Evolutionary conservation across 1,140 invertebrate species (phyloP).

Genomic region (Drosophila subpulchrella): DNA sequence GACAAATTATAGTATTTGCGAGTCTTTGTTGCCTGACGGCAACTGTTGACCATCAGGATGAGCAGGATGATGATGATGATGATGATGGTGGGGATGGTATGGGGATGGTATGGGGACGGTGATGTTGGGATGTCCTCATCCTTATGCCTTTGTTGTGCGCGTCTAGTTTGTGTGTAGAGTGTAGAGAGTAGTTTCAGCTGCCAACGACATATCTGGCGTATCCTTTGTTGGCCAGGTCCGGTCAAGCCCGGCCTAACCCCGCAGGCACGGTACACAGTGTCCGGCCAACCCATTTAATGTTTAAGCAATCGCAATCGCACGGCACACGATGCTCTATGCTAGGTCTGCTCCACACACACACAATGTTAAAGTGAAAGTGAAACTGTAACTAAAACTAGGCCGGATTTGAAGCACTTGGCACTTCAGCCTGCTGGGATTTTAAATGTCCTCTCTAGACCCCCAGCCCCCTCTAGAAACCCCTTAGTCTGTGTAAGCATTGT

Average conservation of each 20-base stretch:
- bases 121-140: background rate
- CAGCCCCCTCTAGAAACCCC: too few species aligned
- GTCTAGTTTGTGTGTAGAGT: constrained; percentile 10
- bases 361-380: constrained; percentile 23
- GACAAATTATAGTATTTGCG: constrained; percentile 60
- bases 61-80: constrained; percentile 14
- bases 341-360: background rate
- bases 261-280: constrained; percentile 39
- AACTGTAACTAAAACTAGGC: constrained; percentile 25
- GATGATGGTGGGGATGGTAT: background rate
- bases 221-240: constrained; percentile 41
- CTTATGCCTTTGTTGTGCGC: constrained; percentile 37
- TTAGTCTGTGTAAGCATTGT: constrained; percentile 12
- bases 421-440: constrained; percentile 31
- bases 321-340: background rate
- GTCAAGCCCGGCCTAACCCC: constrained; percentile 26
- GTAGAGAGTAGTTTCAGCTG: constrained; percentile 19
- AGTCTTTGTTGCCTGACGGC: constrained; percentile 54
- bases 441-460: background rate
- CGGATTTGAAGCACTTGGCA: constrained; percentile 28
- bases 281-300: constrained; percentile 61
- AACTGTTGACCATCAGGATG: constrained; percentile 47
- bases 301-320: constrained; percentile 42
- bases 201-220: constrained; percentile 48
- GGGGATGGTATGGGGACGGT: too few species aligned